phyloP scores from a whole-genome alignment of 64 coral and sea anemone genomes.

The Montipora capricornis region DNA sequence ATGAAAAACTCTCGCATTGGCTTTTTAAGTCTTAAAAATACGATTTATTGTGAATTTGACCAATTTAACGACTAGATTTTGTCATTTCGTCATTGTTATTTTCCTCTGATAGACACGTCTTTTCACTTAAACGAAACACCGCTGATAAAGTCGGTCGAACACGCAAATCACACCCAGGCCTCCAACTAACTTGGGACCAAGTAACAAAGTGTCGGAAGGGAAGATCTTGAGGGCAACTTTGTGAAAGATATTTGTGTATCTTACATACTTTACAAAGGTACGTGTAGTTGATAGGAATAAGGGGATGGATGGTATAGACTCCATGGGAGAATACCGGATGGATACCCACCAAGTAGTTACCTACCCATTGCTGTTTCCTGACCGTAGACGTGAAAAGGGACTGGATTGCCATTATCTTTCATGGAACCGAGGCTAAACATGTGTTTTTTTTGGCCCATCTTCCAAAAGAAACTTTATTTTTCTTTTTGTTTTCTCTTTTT shows the following conservation, averaged over 20 bases:
- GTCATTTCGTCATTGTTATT: slow-evolving; percentile 41
- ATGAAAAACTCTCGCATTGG: not conserved
- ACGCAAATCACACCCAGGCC: not conserved
- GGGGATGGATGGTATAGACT: too few relatives aligned
- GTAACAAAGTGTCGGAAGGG: too few relatives aligned
- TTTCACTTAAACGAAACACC: not conserved
- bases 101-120: not conserved
- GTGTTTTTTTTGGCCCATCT: not conserved
- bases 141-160: not conserved
- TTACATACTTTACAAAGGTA: too few relatives aligned
- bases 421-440: not conserved
- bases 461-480: not conserved
- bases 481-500: not conserved
- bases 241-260: too few relatives aligned
- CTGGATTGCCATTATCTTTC: not conserved
- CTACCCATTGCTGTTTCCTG: too few relatives aligned
- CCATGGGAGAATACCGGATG: too few relatives aligned
- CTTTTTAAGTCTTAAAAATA: not conserved
- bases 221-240: too few relatives aligned
- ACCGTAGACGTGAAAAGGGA: too few relatives aligned
- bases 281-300: too few relatives aligned
- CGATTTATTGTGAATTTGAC: slow-evolving; percentile 3
- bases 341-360: too few relatives aligned
- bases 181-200: too few relatives aligned
- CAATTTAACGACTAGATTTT: not conserved